Evolutionary conservation across 2,113 vertebrate species (phyloP).

Genomic region (Sphyrna mokarran): DNA sequence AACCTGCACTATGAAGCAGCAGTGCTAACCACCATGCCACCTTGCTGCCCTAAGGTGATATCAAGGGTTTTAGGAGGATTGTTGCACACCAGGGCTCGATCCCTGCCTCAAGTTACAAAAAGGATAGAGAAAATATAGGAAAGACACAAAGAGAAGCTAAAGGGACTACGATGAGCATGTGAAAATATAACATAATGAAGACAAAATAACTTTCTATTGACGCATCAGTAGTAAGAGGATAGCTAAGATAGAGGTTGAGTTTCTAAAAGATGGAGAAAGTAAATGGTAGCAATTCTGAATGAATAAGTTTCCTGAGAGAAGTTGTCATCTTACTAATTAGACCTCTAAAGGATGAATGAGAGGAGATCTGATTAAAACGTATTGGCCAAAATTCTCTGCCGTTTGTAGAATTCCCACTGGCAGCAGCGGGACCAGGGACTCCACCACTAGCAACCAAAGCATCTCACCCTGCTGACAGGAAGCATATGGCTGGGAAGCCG

Average conservation of each 20-base stretch:
- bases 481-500: too few species aligned
- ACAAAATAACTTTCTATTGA: not conserved
- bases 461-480: too few species aligned
- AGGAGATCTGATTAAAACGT: too few species aligned
- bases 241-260: not conserved
- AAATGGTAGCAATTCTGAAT: not conserved
- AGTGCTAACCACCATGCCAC: too few species aligned
- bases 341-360: not conserved
- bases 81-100: not conserved
- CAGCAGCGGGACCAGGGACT: too few species aligned
- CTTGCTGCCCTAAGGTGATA: not conserved
- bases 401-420: too few species aligned
- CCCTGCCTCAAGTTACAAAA: not conserved
- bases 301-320: not conserved
- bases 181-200: not conserved
- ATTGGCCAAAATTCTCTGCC: too few species aligned
- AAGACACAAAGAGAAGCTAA: not conserved
- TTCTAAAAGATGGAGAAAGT: not conserved
- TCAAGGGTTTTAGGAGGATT: not conserved
- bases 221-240: not conserved
- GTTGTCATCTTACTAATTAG: not conserved
- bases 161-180: not conserved
- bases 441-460: too few species aligned
- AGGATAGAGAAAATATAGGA: not conserved
- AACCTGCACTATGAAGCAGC: too few species aligned